Conservation (phyloP, 2,797 vertebrate genomes). For the Gymnothorax javanicus region DNA sequence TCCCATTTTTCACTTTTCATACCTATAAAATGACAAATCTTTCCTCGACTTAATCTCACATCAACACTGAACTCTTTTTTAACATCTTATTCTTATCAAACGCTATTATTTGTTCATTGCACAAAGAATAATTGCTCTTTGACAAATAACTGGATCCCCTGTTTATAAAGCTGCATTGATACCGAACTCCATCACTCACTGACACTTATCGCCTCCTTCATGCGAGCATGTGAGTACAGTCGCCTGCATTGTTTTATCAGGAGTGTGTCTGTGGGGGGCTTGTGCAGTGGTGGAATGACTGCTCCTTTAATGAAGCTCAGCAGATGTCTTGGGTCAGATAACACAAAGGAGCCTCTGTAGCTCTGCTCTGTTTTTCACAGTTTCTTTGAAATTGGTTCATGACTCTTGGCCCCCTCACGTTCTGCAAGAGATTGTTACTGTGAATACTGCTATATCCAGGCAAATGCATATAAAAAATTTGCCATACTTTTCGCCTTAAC, state of each 20-base stretch:
- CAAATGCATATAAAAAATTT: background rate
- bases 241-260: background rate
- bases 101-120: background rate
- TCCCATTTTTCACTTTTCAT: constrained; percentile 23
- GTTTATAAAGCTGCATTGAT: background rate
- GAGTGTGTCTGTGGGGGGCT: background rate
- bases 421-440: no score
- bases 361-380: background rate
- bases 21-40: background rate
- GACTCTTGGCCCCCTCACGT: background rate
- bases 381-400: background rate
- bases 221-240: background rate
- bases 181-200: background rate
- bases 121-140: background rate
- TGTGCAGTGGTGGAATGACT: background rate
- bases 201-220: background rate
- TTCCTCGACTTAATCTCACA: background rate
- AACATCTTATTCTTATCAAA: background rate
- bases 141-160: background rate
- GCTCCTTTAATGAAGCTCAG: background rate
- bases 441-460: no score
- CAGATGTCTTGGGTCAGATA: background rate
- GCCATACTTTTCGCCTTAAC: background rate
- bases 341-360: background rate
- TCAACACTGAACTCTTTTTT: background rate